Conservation (phyloP, 2,888 invertebrate genomes). For the Nysson spinosus region DNA sequence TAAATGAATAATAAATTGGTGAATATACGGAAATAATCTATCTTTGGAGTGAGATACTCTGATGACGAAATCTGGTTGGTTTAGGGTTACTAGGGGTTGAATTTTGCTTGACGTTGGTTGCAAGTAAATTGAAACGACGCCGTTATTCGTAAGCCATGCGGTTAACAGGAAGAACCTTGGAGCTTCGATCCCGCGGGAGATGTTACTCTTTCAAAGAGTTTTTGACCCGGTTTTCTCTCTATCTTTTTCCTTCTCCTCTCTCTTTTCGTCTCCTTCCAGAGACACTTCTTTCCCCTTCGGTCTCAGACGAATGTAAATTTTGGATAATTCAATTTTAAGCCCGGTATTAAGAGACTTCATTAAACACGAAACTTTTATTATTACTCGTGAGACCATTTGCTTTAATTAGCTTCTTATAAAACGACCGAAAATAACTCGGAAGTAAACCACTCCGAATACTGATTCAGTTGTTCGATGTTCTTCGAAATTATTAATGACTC, state of each 20-base stretch:
- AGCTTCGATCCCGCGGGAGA: constrained; percentile 42
- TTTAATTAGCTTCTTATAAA: constrained; percentile 28
- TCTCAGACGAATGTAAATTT: constrained; percentile 33
- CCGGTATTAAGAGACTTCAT: constrained; percentile 27
- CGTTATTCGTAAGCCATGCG: constrained; percentile 46
- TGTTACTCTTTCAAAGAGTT: constrained; percentile 35
- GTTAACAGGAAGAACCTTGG: constrained; percentile 26
- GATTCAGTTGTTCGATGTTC: constrained; percentile 5
- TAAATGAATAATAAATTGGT: too few relatives aligned
- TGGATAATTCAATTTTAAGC: constrained; percentile 38
- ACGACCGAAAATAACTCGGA: constrained; percentile 13
- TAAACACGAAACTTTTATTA: constrained; percentile 29
- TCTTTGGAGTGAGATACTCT: too few relatives aligned
- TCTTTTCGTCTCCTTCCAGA: background rate
- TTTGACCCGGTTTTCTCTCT: constrained; percentile 7
- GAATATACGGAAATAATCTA: too few relatives aligned
- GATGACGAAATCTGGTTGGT: too few relatives aligned
- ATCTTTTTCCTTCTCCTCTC: background rate
- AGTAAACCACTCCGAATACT: background rate
- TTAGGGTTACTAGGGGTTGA: too few relatives aligned
- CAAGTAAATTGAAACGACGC: constrained; percentile 56
- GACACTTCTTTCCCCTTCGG: background rate
- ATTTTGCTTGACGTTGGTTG: constrained; percentile 41
- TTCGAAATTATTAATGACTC: background rate
- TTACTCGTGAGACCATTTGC: constrained; percentile 30